These are phyloP conservation scores for Ceratitis capitata DNA, from an alignment of 1,140 invertebrate species.

Conservation along the genomic window DNA sequence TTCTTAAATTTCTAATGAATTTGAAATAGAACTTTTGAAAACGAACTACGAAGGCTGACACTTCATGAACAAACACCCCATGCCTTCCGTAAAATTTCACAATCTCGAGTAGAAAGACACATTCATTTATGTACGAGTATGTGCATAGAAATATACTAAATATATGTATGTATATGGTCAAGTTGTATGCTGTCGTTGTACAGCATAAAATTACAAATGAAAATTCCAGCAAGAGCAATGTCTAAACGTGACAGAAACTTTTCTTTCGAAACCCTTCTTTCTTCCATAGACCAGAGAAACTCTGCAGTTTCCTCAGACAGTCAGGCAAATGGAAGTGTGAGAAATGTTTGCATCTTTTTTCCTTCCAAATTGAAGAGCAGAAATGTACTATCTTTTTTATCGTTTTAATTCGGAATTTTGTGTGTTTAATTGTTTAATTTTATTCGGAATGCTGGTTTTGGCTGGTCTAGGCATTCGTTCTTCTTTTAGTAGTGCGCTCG, in stretches of 20 bases:
- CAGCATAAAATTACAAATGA: conserved; percentile 12
- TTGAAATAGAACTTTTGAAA: background rate
- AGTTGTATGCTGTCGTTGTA: background rate
- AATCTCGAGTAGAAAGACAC: too few relatives aligned
- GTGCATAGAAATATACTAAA: background rate
- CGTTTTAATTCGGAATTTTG: background rate
- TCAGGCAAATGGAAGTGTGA: background rate
- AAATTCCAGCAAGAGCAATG: conserved; percentile 31
- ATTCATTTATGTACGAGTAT: too few relatives aligned
- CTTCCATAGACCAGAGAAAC: background rate
- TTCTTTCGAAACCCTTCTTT: conserved; percentile 1
- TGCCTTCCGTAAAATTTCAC: background rate
- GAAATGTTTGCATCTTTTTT: background rate
- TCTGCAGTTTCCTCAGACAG: background rate
- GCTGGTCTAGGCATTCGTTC: background rate
- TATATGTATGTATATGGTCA: background rate
- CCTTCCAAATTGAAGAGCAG: background rate
- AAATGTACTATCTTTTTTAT: background rate
- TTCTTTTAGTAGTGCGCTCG: background rate
- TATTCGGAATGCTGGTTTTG: background rate
- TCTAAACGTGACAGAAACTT: conserved; percentile 35
- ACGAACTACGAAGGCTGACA: background rate
- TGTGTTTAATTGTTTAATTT: background rate
- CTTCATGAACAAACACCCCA: background rate
- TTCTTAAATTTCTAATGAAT: conserved; percentile 37